phyloP scores from a whole-genome alignment of 2,797 vertebrate species.

The Squalus acanthias region DNA sequence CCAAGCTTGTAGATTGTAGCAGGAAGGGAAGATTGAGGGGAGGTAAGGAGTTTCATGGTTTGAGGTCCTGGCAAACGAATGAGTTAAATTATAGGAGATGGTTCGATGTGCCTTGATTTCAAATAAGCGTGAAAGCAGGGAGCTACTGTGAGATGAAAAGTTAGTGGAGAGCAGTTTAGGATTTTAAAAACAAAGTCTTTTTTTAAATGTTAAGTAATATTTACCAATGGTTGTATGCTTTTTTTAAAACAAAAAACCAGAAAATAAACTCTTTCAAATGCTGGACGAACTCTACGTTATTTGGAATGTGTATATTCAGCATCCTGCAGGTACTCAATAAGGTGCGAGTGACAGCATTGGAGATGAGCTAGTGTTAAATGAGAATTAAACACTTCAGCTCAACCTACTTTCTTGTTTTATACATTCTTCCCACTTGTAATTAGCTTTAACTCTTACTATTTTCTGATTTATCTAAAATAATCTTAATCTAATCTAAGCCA shows the following conservation, averaged over 20 bases:
- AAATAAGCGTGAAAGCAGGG: background rate
- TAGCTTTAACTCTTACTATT: background rate
- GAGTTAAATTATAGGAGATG: background rate
- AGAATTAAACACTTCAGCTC: background rate
- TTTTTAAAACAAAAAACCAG: background rate
- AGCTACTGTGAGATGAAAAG: background rate
- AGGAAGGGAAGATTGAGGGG: background rate
- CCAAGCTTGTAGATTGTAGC: background rate
- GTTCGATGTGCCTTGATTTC: background rate
- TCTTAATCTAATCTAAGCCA: background rate
- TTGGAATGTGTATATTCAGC: background rate
- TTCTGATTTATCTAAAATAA: background rate
- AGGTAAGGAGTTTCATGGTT: conserved; percentile 1
- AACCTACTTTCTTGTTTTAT: background rate
- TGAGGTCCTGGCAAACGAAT: background rate
- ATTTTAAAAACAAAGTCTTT: background rate
- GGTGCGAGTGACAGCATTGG: background rate
- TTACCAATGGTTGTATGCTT: background rate
- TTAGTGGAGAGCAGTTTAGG: background rate
- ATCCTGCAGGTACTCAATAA: background rate
- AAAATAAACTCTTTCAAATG: background rate
- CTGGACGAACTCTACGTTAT: background rate
- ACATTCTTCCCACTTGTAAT: background rate
- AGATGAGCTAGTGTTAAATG: background rate
- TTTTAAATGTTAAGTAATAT: background rate